A percentile compares a stretch with the other conserved stretches of the same genome.
These are phyloP conservation scores for Molossus alvarezi DNA, from an alignment of 2,797 vertebrate species.

Conservation along the genomic window DNA sequence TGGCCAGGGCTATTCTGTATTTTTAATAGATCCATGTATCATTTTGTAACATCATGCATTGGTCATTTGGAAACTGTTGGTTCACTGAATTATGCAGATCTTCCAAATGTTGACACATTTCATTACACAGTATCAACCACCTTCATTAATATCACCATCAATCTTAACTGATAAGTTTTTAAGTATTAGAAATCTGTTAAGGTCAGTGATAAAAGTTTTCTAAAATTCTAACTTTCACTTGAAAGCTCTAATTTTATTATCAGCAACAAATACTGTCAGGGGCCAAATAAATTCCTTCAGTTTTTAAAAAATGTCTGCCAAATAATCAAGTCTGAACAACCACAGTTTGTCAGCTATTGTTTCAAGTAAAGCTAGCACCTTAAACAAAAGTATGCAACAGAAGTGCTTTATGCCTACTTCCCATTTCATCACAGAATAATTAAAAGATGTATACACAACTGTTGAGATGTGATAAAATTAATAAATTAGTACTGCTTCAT, in stretches of 20 bases:
- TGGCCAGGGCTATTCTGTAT: neutral
- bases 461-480: slow-evolving; percentile 7
- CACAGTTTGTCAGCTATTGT: neutral
- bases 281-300: neutral
- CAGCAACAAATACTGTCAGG: slow-evolving; percentile 25
- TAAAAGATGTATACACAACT: neutral
- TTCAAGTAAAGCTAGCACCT: slow-evolving; percentile 30
- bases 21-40: neutral
- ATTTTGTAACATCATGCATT: slow-evolving; percentile 45
- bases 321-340: slow-evolving; percentile 21
- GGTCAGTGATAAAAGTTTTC: slow-evolving; percentile 32
- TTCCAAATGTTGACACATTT: neutral
- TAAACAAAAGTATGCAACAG: neutral
- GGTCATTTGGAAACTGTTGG: neutral
- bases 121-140: neutral
- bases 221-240: slow-evolving; percentile 66
- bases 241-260: slow-evolving; percentile 46
- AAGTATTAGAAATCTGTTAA: slow-evolving; percentile 30
- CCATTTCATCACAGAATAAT: slow-evolving; percentile 10
- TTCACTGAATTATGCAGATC: neutral
- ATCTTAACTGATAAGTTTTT: neutral
- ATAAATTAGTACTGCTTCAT: neutral
- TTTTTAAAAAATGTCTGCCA: slow-evolving; percentile 34
- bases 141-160: slow-evolving; percentile 36
- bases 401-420: neutral